These are phyloP conservation scores for Callipepla squamata DNA, from an alignment of 2,113 vertebrate genomes.

Conservation along the genomic window DNA sequence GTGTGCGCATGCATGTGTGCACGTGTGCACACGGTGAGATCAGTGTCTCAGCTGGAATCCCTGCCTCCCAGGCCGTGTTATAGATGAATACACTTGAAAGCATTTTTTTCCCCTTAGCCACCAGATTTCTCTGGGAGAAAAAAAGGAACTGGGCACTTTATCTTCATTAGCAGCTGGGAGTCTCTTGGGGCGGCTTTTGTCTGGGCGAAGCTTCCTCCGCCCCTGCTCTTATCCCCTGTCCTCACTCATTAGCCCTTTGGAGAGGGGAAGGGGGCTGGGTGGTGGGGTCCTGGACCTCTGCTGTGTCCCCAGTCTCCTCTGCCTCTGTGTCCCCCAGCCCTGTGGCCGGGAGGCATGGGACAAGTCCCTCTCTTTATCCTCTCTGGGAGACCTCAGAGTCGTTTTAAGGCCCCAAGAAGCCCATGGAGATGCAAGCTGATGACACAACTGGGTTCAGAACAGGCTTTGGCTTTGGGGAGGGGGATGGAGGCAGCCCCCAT, in stretches of 20 bases:
- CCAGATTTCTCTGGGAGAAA: constrained; percentile 38
- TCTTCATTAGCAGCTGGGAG: constrained; percentile 67
- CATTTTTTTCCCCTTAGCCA: constrained; percentile 63
- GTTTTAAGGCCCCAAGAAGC: background rate
- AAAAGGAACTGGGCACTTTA: constrained; percentile 60
- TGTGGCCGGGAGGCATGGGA: background rate
- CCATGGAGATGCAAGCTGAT: background rate
- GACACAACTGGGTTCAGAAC: background rate
- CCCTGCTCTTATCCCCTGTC: constrained; percentile 28
- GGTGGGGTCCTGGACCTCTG: background rate
- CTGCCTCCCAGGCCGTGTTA: constrained; percentile 55
- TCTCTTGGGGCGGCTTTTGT: constrained; percentile 50
- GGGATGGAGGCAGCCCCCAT: background rate
- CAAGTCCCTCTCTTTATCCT: background rate
- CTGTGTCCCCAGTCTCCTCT: accelerated
- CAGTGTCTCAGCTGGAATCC: constrained; percentile 51
- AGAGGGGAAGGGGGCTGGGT: background rate
- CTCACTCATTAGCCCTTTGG: constrained; percentile 7
- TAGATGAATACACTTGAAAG: constrained; percentile 69
- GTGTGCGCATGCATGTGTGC: background rate
- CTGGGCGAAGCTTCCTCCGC: constrained; percentile 3
- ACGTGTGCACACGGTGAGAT: constrained; percentile 20
- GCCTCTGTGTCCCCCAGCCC: background rate
- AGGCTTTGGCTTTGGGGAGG: background rate
- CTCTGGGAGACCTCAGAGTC: background rate